Conservation (phyloP, 2,113 vertebrate genomes). For the Microtus richardsoni region DNA sequence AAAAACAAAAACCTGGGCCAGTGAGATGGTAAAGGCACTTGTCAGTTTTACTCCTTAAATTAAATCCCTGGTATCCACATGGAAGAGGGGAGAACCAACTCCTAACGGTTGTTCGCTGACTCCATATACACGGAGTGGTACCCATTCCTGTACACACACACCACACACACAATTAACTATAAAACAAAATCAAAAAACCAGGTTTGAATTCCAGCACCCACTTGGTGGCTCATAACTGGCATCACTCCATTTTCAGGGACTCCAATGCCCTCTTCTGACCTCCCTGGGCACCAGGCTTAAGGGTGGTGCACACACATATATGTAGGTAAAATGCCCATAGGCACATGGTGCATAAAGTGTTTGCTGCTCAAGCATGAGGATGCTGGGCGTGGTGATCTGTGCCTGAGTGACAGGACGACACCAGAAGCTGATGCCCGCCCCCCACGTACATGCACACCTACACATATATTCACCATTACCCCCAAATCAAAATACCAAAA, state of each 20-base stretch:
- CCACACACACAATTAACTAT: background rate
- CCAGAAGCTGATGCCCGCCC: background rate
- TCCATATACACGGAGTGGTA: background rate
- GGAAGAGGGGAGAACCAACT: background rate
- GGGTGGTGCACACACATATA: background rate
- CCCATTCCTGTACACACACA: too few species aligned
- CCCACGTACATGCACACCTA: background rate
- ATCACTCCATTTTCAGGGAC: background rate
- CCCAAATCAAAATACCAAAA: background rate
- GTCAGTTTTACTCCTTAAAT: background rate
- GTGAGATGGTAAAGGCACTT: background rate
- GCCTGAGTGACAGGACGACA: background rate
- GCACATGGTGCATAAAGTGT: background rate
- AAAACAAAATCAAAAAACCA: background rate
- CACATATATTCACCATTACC: background rate
- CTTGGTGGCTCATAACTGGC: background rate
- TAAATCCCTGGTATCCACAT: background rate
- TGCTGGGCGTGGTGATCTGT: background rate
- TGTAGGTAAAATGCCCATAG: background rate
- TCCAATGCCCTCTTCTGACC: background rate
- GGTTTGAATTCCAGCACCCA: background rate
- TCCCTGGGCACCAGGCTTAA: background rate
- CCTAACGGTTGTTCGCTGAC: background rate
- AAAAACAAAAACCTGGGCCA: background rate
- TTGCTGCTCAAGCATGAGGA: background rate